Evolutionary conservation across 1,140 invertebrate genomes (phyloP).

Genomic region (Oscheius sp.): DNA sequence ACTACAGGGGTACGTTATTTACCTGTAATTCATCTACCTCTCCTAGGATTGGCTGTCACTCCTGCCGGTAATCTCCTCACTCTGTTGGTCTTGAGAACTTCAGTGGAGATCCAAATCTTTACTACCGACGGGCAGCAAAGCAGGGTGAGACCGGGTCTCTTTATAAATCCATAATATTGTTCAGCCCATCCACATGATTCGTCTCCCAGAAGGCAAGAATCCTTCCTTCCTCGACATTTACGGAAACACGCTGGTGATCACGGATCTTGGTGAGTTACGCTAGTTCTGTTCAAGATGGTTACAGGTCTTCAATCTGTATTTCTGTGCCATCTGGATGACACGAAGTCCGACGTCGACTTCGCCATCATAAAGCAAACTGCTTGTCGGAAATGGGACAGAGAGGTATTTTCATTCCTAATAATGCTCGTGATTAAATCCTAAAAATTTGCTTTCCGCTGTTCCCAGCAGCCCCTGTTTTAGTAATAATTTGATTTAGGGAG

Average conservation of each 20-base stretch:
- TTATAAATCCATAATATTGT: neutral
- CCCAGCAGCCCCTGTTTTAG: neutral
- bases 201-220: neutral
- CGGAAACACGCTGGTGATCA: neutral
- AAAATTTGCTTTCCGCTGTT: no score
- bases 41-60: slow-evolving; percentile 1
- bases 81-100: neutral
- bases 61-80: slow-evolving; percentile 6
- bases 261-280: neutral
- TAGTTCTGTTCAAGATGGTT: neutral
- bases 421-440: no score
- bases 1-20: neutral
- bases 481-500: neutral
- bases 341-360: neutral
- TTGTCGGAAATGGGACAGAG: neutral
- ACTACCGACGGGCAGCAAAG: no score
- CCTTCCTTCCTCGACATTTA: neutral
- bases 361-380: neutral
- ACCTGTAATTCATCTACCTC: neutral
- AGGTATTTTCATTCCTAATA: neutral
- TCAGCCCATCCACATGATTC: neutral
- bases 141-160: neutral
- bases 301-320: no score
- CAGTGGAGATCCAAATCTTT: no score
- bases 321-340: no score